Base-by-base conservation (phyloP, 2,888 invertebrate species). In the Cremastinae sp. region DNA sequence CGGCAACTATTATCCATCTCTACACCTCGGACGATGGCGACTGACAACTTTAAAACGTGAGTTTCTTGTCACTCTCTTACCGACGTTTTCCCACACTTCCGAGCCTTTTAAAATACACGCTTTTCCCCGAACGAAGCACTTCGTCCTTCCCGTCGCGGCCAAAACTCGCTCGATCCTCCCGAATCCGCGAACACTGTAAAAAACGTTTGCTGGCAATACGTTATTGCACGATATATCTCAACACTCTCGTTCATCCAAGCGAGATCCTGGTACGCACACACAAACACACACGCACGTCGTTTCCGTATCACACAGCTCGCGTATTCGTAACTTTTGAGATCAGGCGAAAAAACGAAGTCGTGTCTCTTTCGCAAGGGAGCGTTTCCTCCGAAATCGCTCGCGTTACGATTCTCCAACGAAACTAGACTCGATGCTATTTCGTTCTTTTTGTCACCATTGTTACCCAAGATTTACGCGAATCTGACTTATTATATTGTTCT, bases 41-140 rank as follows among this genome's bases (percentile, higher is more conserved):
- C 87, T 84, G 84, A 85, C 85, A 88, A 88, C 88, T 89, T 89
- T 85, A 84, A 89, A 89, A 88, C 85, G 87, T 86, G 86, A 88
- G 86, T 88, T 86, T 85, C 80, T 82, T 83, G 72, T 79, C 80
- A 80, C 81, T 81, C 82, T 82, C 82, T 85, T 85, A 83, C 75
- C 79, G 70, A 71, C 64, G 71, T 75, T 71, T 80, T 78, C 77
- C 79, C 70, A 51, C 43, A 20, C 34, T 12, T 51, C 28, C 34
- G 20, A 49, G 18, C 0, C 16, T 7, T 10, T n/a, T 34, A 54
- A 41, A 49, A 47, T 14, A 28, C 34, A 10, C 12, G 4, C 7
- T 34, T 8, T 45, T n/a, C 16, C 12, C 64, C 20, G 9, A 14
- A 3, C 2, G 36, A 36, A 51, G 49, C 14, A 5, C 12, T 14